These are phyloP conservation scores for Beroe ovata DNA, from an alignment of 37 sponge, comb jelly and placozoan genomes.

Conservation along the genomic window DNA sequence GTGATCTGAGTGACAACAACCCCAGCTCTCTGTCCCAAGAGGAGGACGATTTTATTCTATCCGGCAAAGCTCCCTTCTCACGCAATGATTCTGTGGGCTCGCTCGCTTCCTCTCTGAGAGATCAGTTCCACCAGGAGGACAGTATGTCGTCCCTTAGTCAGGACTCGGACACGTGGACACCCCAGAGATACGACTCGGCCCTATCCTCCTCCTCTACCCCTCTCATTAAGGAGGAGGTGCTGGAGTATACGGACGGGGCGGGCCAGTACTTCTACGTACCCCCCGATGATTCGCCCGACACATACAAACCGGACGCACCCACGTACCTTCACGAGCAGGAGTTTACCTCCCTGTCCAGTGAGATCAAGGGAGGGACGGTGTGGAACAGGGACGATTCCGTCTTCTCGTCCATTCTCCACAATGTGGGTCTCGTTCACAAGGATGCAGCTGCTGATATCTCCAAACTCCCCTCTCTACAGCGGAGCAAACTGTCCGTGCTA, in stretches of 20 bases:
- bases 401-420: slow-evolving; percentile 46
- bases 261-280: slow-evolving; percentile 63
- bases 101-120: neutral
- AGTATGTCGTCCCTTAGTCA: slow-evolving; percentile 48
- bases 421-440: slow-evolving; percentile 36
- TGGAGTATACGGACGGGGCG: slow-evolving; percentile 58
- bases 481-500: slow-evolving; percentile 30
- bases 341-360: neutral
- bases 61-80: slow-evolving; percentile 18
- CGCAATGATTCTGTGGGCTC: slow-evolving; percentile 24
- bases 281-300: slow-evolving; percentile 35
- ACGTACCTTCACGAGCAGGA: slow-evolving; percentile 56
- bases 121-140: slow-evolving; percentile 17
- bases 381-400: slow-evolving; percentile 32
- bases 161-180: slow-evolving; percentile 1
- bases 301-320: slow-evolving; percentile 16
- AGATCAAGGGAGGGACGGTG: neutral
- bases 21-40: slow-evolving; percentile 14
- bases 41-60: slow-evolving; percentile 1
- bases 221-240: slow-evolving; percentile 20
- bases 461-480: slow-evolving; percentile 11
- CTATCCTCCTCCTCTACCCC: slow-evolving; percentile 20
- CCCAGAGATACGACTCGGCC: slow-evolving; percentile 1
- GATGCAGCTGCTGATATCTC: slow-evolving; percentile 49
- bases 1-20: neutral